Conservation (phyloP, 2,888 invertebrate genomes). For the Chalcosyrphus nemorum region DNA sequence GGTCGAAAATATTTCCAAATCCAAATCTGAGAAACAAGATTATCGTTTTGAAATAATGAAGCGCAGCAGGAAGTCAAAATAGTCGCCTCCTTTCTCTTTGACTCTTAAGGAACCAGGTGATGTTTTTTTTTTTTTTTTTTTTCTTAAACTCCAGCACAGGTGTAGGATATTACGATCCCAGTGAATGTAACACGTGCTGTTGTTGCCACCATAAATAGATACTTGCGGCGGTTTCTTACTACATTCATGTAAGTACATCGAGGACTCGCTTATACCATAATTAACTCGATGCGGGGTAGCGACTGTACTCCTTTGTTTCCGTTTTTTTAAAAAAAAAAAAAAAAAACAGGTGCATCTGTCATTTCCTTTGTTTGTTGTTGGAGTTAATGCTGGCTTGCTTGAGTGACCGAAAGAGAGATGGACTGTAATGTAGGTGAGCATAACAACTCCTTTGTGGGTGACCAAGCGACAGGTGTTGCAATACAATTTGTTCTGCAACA, state of each 20-base stretch:
- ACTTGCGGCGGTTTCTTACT: not conserved
- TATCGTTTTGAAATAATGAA: not conserved
- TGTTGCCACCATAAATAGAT: conserved; percentile 1
- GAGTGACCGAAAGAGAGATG: not conserved
- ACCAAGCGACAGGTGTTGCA: not conserved
- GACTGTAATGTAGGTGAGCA: not conserved
- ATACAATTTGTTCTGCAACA: not conserved
- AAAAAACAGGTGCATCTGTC: conserved; percentile 4
- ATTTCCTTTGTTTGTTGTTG: not conserved
- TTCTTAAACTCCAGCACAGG: not conserved
- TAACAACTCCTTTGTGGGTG: not conserved
- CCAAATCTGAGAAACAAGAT: not conserved
- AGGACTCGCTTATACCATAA: conserved; percentile 19
- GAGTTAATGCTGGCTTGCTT: not conserved
- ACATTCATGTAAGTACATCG: not conserved
- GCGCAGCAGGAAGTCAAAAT: not conserved
- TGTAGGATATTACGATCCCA: not conserved
- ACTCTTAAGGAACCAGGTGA: not conserved
- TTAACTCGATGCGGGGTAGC: conserved; percentile 29
- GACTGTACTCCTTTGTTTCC: not conserved
- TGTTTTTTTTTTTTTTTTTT: not conserved
- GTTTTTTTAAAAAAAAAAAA: not conserved
- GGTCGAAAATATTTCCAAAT: no score
- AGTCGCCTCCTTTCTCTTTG: not conserved
- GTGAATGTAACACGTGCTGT: conserved; percentile 17